These are phyloP conservation scores for Pseudorhiza aurosa DNA, from an alignment of 30 jellyfish, hydroid and myxozoan genomes.

Conservation along the genomic window DNA sequence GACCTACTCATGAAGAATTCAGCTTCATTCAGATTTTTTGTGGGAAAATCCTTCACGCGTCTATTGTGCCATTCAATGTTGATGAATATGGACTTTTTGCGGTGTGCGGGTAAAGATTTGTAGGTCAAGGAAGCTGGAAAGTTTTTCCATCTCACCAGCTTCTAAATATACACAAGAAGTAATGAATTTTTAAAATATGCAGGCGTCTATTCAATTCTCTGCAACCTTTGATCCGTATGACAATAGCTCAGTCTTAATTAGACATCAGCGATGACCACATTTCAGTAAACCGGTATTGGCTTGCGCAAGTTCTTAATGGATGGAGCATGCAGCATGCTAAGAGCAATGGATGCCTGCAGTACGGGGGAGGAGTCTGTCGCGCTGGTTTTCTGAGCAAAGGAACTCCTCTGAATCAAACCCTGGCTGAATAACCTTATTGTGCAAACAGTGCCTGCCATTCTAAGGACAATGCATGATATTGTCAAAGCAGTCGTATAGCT, in stretches of 20 bases:
- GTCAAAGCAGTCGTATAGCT: too few relatives aligned
- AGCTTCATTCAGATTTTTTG: constrained; percentile 19
- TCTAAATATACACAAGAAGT: constrained; percentile 16
- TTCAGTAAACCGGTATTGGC: not conserved
- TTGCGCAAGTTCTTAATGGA: not conserved
- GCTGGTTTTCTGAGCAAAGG: too few relatives aligned
- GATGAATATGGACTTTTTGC: not conserved
- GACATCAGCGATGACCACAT: constrained; percentile 17
- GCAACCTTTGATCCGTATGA: not conserved
- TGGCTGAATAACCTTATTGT: too few relatives aligned
- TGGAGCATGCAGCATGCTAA: not conserved
- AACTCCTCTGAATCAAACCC: too few relatives aligned
- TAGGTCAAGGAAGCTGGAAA: not conserved
- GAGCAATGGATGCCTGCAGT: not conserved
- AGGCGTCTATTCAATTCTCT: constrained; percentile 40
- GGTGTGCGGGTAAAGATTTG: constrained; percentile 2
- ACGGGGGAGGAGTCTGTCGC: not conserved
- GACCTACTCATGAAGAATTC: constrained; percentile 15
- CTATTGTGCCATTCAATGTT: not conserved
- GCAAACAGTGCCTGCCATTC: too few relatives aligned
- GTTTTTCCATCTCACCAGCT: not conserved
- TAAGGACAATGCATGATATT: too few relatives aligned
- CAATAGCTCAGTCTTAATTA: not conserved
- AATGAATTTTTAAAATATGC: constrained; percentile 24
- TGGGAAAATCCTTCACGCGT: constrained; percentile 42